A percentile compares a stretch with the other conserved stretches of the same genome.
These are phyloP conservation scores for Stegophylla sp. DNA, from an alignment of 2,888 invertebrate genomes.

Conservation along the genomic window DNA sequence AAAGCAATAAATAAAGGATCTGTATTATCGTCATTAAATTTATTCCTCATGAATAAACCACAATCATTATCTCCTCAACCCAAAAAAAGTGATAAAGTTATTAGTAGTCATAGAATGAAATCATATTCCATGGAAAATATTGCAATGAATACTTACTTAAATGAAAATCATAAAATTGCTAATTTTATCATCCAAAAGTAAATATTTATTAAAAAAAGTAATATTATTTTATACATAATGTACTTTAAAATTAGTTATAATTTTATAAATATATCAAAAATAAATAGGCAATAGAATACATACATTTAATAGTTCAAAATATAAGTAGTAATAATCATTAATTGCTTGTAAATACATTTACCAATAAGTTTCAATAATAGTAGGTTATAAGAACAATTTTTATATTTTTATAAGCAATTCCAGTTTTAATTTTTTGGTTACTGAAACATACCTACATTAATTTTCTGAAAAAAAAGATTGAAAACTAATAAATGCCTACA, in stretches of 20 bases:
- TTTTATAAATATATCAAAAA: too few species aligned
- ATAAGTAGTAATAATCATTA: too few species aligned
- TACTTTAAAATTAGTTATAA: neutral
- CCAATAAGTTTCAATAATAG: too few species aligned
- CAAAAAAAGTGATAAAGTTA: conserved; percentile 47
- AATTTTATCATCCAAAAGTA: conserved; percentile 51
- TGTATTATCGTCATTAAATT: conserved; percentile 47
- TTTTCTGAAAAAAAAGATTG: too few species aligned
- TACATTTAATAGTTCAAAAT: too few species aligned
- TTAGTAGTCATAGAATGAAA: conserved; percentile 51
- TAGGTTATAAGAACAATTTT: too few species aligned
- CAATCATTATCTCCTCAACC: conserved; percentile 44
- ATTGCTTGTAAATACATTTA: too few species aligned
- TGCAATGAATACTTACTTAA: conserved; percentile 52
- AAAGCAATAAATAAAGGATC: conserved; percentile 48
- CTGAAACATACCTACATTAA: too few species aligned
- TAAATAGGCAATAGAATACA: too few species aligned
- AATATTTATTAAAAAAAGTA: neutral
- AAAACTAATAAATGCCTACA: too few species aligned
- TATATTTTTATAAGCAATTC: too few species aligned
- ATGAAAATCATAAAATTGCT: conserved; percentile 45
- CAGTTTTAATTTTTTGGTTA: too few species aligned
- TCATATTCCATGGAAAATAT: conserved; percentile 56
- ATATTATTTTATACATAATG: neutral
- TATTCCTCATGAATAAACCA: conserved; percentile 44